Evolutionary conservation across 2,113 vertebrate species (phyloP).

Genomic region (Chaenogobius annularis): DNA sequence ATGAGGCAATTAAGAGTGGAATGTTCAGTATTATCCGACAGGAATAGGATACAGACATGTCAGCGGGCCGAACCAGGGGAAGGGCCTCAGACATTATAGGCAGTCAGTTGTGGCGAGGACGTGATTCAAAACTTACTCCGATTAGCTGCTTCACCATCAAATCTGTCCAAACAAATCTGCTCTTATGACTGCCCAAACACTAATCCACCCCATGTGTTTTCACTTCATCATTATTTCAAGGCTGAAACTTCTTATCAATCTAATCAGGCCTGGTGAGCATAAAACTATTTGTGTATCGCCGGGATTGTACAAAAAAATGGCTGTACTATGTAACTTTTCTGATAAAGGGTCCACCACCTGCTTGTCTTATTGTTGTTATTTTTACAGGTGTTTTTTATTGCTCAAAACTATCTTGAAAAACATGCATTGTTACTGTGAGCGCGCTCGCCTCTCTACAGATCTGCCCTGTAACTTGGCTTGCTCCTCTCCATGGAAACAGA

Average conservation of each 20-base stretch:
- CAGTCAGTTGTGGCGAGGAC: slow-evolving; percentile 21
- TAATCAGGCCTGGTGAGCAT: not conserved
- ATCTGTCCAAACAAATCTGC: slow-evolving; percentile 34
- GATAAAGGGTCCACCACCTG: too few species aligned
- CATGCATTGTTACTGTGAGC: too few species aligned
- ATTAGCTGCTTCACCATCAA: slow-evolving; percentile 28
- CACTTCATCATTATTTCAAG: slow-evolving; percentile 4
- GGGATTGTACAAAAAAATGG: too few species aligned
- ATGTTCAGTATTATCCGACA: slow-evolving; percentile 13
- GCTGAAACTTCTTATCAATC: not conserved
- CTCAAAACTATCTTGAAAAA: too few species aligned
- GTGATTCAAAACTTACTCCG: slow-evolving; percentile 33
- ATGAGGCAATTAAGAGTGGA: slow-evolving; percentile 17
- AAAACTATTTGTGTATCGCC: not conserved
- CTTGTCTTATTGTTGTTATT: too few species aligned
- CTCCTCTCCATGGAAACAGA: too few species aligned
- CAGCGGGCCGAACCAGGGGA: not conserved
- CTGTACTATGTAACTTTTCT: too few species aligned
- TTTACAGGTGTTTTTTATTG: too few species aligned
- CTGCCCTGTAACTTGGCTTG: too few species aligned
- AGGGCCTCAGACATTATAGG: slow-evolving; percentile 15
- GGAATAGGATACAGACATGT: not conserved
- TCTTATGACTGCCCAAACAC: slow-evolving; percentile 14
- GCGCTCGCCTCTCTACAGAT: too few species aligned
- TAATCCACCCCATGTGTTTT: slow-evolving; percentile 40